Base-by-base conservation (phyloP, 2,113 vertebrate species). In the Saguinus midas region DNA sequence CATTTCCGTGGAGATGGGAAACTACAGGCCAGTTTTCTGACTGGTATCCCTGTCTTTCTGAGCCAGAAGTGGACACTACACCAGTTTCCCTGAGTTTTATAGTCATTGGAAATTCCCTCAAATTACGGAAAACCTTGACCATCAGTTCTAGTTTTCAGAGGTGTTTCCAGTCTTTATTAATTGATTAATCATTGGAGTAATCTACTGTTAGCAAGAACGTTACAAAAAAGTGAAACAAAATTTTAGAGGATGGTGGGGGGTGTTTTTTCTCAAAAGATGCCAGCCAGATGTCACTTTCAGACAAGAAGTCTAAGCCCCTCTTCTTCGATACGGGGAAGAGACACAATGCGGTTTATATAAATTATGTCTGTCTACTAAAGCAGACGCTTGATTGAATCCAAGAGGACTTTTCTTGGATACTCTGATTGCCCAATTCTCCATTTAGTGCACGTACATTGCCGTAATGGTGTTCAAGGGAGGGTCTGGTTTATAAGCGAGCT, bases 361-460 rank as follows among this genome's bases (percentile, higher is more conserved):
- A 58, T 64, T 35, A 78, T 27, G 40, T 75, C 87, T 83, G 72
- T 68, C 89, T 80, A 58, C 76, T 78, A 76, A 81, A 89, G n/a
- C 81, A 96, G 70, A 95, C 29, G 25, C 13, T 95, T 82, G 68
- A 85, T 88, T 76, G 90, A 82, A 90, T 97, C 94, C 91, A 94
- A 96, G 73, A 78, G 12, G 3, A 16, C 76, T 95, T 90, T 73
- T 32, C 76, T 92, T 91, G 80, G 61, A 66, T 0, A 0, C 29
- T 32, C 80, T 86, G 32, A 95, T 79, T 76, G 58, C 66, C 70
- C 82, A 37, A 7, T 85, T 82, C 66, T 88, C 81, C 17, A 84
- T 58, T 55, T 37, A 94, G 66, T 14, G 32, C 27, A 57, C 45
- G 1, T 40, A 93, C 85, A 68, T 73, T 93, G 58, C 29, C 70